Evolutionary conservation across 2,113 vertebrate genomes (phyloP), one percentile per base, ranked within the genome.

Genomic region (Pollachius pollachius): DNA sequence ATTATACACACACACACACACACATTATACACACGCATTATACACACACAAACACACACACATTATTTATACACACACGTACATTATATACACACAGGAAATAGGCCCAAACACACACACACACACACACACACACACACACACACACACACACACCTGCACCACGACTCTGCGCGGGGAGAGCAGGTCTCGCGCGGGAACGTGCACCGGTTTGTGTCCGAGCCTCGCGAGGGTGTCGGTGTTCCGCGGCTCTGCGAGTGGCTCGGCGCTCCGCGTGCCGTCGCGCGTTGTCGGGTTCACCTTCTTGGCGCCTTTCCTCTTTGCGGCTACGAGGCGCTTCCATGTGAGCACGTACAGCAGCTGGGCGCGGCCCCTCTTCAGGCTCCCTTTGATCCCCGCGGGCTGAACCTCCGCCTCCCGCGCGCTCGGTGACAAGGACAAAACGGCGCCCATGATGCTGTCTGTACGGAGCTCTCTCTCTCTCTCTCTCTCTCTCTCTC

Each of bases 261-360:
- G 76, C 3, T 79, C 69, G 85, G 65, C 15, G 80, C 85, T 64
- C 59, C 83, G 68, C 15, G 71, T 56, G 54, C 15, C 54, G 54
- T 3, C 54, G 15, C 17, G 54, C 54, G 54, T 4, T 1, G 15
- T 56, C 15, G 86, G 2, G 81, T 94, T 95, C 80, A 94, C 94
- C 88, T 97, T 97, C 89, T 96, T 97, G 76, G 94, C 92, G 79
- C 92, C 95, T 84, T 96, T 96, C 89, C 95, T 96, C 87, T 96
- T 96, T 62, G 94, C 94, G 0, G 95, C 95, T 71, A 95, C 94
- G 72, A 96, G 84, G 17, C 94, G 90, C 85, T 96, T 96, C 95
- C 95, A 96, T 52, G 94, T 95, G 59, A 96, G 92, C 1, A 94
- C 94, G 0, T 95, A 95, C 77, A 95, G 94, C 17, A 96, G 90